These are phyloP conservation scores for Hypothenemus hampei DNA, from an alignment of 1,140 invertebrate species.

Conservation along the genomic window DNA sequence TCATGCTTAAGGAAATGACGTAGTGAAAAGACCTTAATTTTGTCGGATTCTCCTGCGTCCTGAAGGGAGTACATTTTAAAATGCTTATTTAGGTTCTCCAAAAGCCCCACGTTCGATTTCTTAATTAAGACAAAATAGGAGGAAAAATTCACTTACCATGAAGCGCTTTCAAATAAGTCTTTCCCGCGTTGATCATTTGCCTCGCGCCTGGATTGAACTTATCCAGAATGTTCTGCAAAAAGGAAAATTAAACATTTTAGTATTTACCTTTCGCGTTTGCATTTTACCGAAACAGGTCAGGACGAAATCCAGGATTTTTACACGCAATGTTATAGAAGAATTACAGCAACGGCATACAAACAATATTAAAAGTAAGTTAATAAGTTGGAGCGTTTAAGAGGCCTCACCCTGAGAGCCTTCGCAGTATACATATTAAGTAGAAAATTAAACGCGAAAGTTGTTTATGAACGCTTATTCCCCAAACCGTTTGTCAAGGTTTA, in stretches of 20 bases:
- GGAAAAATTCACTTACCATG: constrained; percentile 67
- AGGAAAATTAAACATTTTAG: no score
- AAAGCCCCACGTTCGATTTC: no score
- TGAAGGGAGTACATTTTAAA: background rate
- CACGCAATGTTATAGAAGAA: no score
- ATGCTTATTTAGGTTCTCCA: background rate
- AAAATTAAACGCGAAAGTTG: constrained; percentile 4
- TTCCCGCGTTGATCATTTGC: constrained; percentile 87
- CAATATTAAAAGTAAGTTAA: no score
- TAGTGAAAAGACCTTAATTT: background rate
- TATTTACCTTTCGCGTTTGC: no score
- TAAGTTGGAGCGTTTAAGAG: no score
- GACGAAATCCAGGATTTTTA: no score
- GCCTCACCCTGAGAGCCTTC: no score
- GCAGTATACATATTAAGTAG: background rate
- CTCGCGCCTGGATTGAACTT: constrained; percentile 90
- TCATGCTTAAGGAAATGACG: background rate
- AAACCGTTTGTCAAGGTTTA: no score
- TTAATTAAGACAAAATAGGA: background rate
- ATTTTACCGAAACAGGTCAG: no score
- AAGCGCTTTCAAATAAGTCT: constrained; percentile 86
- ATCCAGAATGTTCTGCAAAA: constrained; percentile 91
- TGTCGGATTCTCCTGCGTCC: background rate
- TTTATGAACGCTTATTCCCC: background rate
- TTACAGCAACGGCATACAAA: no score